Evolutionary conservation across 2,888 invertebrate genomes (phyloP).

Genomic region (Scaptomyza tumidula): DNA sequence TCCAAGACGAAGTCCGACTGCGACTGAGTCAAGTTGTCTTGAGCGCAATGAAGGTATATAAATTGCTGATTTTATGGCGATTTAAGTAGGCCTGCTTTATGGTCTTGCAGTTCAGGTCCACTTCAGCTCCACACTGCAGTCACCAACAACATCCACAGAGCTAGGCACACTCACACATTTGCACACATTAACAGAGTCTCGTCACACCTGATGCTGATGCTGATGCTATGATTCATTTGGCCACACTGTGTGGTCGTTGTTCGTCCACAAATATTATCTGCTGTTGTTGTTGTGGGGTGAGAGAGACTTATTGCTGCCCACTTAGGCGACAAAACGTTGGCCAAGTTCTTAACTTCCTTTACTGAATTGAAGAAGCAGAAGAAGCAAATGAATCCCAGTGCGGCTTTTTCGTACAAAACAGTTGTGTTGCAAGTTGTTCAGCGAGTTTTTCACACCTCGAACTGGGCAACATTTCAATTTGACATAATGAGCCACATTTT

Average conservation of each 20-base stretch:
- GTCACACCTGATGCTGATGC: slow-evolving; percentile 22
- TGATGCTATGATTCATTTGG: slow-evolving; percentile 65
- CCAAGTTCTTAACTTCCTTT: slow-evolving; percentile 48
- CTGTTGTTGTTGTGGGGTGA: slow-evolving; percentile 7
- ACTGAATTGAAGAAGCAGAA: slow-evolving; percentile 42
- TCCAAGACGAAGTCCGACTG: neutral
- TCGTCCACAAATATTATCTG: slow-evolving; percentile 22
- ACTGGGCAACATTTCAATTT: slow-evolving; percentile 83
- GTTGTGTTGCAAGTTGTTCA: slow-evolving; percentile 52
- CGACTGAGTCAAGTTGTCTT: slow-evolving; percentile 21
- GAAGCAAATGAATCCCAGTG: slow-evolving; percentile 25
- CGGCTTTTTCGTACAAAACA: neutral
- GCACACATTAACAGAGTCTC: slow-evolving; percentile 9
- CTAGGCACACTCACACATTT: slow-evolving; percentile 13
- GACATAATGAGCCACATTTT: slow-evolving; percentile 84
- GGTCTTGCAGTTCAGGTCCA: slow-evolving; percentile 48
- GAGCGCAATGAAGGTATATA: slow-evolving; percentile 68
- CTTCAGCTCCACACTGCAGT: slow-evolving; percentile 12
- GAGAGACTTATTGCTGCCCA: slow-evolving; percentile 72
- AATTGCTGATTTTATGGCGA: slow-evolving; percentile 82
- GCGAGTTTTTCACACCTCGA: slow-evolving; percentile 51
- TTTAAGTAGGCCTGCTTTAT: slow-evolving; percentile 80
- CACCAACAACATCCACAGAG: neutral
- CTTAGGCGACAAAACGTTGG: slow-evolving; percentile 79
- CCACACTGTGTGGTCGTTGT: slow-evolving; percentile 63